Evolutionary conservation across 2,113 vertebrate species (phyloP).

Genomic region (Dromas ardeola): DNA sequence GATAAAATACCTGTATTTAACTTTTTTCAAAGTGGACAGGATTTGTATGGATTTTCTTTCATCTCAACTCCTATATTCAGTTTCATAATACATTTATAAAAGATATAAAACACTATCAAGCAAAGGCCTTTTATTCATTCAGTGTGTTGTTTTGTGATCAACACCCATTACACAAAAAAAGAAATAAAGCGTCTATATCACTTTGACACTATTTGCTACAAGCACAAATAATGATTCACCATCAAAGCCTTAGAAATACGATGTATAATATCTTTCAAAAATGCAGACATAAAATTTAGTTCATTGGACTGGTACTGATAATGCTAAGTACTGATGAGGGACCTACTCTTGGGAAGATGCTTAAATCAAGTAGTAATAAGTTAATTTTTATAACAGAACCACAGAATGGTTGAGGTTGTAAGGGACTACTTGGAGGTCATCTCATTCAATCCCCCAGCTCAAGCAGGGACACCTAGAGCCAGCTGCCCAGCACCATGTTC

Average conservation of each 20-base stretch:
- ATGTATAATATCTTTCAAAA: neutral
- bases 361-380: neutral
- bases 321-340: neutral
- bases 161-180: neutral
- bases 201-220: neutral
- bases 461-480: neutral
- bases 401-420: neutral
- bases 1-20: fast-evolving
- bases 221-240: neutral
- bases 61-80: neutral
- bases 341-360: neutral
- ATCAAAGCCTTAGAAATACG: neutral
- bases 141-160: neutral
- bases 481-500: neutral
- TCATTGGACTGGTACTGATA: neutral
- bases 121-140: neutral
- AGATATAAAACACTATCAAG: neutral
- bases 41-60: neutral
- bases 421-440: neutral
- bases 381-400: neutral
- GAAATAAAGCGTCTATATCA: neutral
- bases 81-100: neutral
- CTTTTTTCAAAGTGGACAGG: neutral
- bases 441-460: neutral
- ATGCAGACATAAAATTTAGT: neutral